These are phyloP conservation scores for Macrocentrus cingulum DNA, from an alignment of 1,140 invertebrate genomes.

Conservation along the genomic window DNA sequence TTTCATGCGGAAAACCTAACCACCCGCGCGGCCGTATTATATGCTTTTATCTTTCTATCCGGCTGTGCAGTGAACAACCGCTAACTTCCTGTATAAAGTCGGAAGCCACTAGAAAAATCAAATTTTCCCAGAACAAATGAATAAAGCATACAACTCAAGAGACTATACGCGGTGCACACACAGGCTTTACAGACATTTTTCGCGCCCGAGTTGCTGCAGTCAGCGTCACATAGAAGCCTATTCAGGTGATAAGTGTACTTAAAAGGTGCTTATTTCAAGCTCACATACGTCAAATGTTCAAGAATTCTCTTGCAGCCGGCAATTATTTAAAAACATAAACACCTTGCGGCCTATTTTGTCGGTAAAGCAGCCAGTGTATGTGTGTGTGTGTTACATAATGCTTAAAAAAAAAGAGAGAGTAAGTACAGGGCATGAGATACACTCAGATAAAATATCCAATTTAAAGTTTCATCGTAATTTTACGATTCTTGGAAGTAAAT, in stretches of 20 bases:
- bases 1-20: slow-evolving; percentile 14
- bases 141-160: background rate
- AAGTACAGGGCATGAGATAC: slow-evolving; percentile 36
- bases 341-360: too few species aligned
- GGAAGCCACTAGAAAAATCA: background rate
- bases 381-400: too few species aligned
- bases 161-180: too few species aligned
- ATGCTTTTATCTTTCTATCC: background rate
- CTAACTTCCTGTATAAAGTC: background rate
- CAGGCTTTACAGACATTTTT: too few species aligned
- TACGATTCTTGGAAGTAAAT: slow-evolving; percentile 55
- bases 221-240: too few species aligned
- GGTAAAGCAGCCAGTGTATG: too few species aligned
- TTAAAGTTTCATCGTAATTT: slow-evolving; percentile 58
- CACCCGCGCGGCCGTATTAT: background rate
- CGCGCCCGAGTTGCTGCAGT: too few species aligned
- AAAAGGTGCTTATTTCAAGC: background rate
- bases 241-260: background rate
- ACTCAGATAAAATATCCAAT: slow-evolving; percentile 56
- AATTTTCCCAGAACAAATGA: background rate
- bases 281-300: background rate
- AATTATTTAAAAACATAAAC: background rate
- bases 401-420: slow-evolving; percentile 12
- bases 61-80: background rate
- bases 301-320: background rate